Conservation (phyloP, 1,140 invertebrate species). For the Euglossa dilemma region DNA sequence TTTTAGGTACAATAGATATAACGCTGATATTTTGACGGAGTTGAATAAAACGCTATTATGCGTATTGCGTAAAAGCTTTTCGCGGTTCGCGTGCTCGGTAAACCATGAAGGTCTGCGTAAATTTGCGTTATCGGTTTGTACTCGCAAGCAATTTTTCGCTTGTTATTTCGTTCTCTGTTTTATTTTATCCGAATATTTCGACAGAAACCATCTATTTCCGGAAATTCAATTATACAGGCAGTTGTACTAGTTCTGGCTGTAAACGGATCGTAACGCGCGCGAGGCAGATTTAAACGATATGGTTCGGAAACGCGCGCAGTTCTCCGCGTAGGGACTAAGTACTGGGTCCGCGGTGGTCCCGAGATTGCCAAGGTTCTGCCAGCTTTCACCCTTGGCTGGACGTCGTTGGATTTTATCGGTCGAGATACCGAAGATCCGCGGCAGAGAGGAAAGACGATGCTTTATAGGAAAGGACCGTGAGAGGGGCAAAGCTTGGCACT, state of each 20-base stretch:
- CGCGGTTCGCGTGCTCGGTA: no score
- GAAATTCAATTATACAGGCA: background rate
- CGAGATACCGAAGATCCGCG: slow-evolving; percentile 6
- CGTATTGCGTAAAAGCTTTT: background rate
- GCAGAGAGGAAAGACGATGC: background rate
- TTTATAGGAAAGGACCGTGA: slow-evolving; percentile 22
- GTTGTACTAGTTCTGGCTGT: no score
- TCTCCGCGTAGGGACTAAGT: no score
- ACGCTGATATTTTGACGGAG: background rate
- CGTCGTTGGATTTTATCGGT: background rate
- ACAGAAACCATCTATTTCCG: background rate
- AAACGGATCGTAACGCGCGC: no score
- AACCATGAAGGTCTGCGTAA: no score
- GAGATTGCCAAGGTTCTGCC: background rate
- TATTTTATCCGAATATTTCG: background rate
- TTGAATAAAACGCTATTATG: background rate
- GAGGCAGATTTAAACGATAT: no score
- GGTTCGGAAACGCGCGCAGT: no score
- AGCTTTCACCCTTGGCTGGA: no score
- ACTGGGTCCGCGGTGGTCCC: no score
- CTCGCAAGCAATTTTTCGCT: background rate
- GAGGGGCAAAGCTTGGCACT: slow-evolving; percentile 47
- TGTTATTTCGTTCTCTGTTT: background rate
- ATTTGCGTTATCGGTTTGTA: no score
- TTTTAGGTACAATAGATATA: background rate